Evolutionary conservation across 2,113 vertebrate genomes (phyloP).

Genomic region (Orthonyx spaldingii): DNA sequence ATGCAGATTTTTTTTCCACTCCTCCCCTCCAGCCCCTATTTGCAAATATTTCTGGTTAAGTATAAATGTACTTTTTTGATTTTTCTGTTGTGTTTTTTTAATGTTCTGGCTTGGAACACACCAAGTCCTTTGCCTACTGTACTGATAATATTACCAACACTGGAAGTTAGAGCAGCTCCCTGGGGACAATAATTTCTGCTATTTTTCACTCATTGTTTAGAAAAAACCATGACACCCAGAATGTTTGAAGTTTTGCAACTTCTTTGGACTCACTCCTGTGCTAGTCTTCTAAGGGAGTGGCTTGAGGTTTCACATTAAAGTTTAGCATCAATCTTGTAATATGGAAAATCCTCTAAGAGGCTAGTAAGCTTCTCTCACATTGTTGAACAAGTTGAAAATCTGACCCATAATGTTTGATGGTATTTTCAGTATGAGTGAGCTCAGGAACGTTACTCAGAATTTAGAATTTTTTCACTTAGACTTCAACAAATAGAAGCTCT

Average conservation of each 20-base stretch:
- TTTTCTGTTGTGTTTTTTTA: not conserved
- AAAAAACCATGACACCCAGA: not conserved
- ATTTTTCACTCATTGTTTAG: not conserved
- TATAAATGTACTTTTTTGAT: not conserved
- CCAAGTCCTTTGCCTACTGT: not conserved
- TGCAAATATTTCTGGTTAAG: not conserved
- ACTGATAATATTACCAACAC: not conserved
- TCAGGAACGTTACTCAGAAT: not conserved
- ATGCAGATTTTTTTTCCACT: rapidly evolving
- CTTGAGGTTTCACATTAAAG: not conserved
- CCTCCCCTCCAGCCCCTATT: rapidly evolving
- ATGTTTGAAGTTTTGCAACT: not conserved
- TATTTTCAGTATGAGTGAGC: not conserved
- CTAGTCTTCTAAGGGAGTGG: not conserved
- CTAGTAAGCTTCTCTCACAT: not conserved
- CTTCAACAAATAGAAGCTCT: not conserved
- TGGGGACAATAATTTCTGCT: not conserved
- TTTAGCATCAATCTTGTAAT: not conserved
- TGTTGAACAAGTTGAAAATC: not conserved
- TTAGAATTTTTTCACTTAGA: not conserved
- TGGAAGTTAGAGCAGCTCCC: not conserved
- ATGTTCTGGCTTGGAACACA: not conserved
- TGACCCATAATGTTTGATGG: not conserved
- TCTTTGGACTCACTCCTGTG: not conserved
- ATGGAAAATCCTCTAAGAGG: not conserved